phyloP scores from a whole-genome alignment of 2,113 vertebrate genomes.

The Eptatretus burgeri region DNA sequence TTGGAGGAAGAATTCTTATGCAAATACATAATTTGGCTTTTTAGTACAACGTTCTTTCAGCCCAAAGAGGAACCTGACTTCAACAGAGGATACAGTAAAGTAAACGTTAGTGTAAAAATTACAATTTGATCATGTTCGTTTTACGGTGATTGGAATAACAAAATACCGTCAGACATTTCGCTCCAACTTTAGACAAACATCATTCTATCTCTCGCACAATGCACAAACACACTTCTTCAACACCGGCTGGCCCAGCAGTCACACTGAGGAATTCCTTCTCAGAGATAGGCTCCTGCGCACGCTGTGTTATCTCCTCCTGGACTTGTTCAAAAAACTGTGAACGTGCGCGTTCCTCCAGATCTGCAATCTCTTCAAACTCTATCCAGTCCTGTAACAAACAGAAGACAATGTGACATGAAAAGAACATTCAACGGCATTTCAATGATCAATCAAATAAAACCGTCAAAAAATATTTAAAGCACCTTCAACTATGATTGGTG shows the following conservation, averaged over 20 bases:
- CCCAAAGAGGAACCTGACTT: no score
- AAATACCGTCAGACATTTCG: no score
- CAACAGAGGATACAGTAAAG: no score
- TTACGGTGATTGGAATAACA: no score
- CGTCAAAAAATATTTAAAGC: neutral
- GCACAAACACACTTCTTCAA: conserved; percentile 34
- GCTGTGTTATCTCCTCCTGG: conserved; percentile 75
- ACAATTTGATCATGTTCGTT: no score
- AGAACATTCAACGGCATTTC: conserved; percentile 1
- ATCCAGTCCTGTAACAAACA: conserved; percentile 51
- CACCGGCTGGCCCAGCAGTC: conserved; percentile 57
- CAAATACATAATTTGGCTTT: no score
- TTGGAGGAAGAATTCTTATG: no score
- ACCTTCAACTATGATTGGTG: no score
- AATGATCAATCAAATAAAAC: neutral
- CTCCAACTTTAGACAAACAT: no score
- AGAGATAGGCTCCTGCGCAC: conserved; percentile 71
- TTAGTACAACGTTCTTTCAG: no score
- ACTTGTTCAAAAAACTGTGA: conserved; percentile 94
- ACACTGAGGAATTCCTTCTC: conserved; percentile 81
- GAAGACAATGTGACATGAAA: conserved; percentile 8
- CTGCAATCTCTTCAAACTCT: conserved; percentile 93
- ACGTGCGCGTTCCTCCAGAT: conserved; percentile 80
- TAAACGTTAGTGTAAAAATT: no score
- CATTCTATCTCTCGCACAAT: no score